Evolutionary conservation across 1,140 invertebrate genomes (phyloP).

Genomic region (Uloborus diversus): DNA sequence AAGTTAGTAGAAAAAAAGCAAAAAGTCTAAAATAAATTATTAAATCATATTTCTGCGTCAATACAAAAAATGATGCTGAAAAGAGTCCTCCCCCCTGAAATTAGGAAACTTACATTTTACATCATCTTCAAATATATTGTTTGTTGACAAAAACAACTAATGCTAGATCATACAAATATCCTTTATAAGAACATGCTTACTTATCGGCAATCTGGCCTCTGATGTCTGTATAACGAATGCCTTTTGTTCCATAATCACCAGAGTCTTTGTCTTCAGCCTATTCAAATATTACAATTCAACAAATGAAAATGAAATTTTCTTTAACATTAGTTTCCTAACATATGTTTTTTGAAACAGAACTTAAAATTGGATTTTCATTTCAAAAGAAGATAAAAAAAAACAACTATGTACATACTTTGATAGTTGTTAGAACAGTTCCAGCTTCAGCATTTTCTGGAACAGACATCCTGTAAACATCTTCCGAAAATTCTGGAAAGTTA

Average conservation of each 20-base stretch:
- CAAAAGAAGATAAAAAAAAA: too few relatives aligned
- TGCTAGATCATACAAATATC: too few relatives aligned
- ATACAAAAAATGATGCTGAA: too few relatives aligned
- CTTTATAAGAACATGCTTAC: too few relatives aligned
- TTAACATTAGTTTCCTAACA: neutral
- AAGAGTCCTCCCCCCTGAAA: too few relatives aligned
- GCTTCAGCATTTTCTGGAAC: constrained; percentile 80
- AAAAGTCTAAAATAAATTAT: too few relatives aligned
- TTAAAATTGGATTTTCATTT: neutral
- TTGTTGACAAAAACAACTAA: too few relatives aligned
- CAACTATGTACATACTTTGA: constrained; percentile 36
- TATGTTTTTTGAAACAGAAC: too few relatives aligned
- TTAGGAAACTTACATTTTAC: too few relatives aligned
- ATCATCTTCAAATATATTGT: too few relatives aligned
- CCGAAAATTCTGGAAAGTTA: constrained; percentile 89
- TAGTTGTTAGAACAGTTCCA: constrained; percentile 79
- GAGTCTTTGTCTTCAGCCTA: constrained; percentile 86
- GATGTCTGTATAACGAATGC: constrained; percentile 86
- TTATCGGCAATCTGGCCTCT: constrained; percentile 82
- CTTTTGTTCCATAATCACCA: constrained; percentile 82
- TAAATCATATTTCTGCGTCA: too few relatives aligned
- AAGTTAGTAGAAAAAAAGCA: too few relatives aligned
- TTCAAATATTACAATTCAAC: constrained; percentile 63
- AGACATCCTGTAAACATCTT: constrained; percentile 72
- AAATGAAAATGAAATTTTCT: neutral